phyloP scores from a whole-genome alignment of 2,113 vertebrate species.

The Etia nguti region DNA sequence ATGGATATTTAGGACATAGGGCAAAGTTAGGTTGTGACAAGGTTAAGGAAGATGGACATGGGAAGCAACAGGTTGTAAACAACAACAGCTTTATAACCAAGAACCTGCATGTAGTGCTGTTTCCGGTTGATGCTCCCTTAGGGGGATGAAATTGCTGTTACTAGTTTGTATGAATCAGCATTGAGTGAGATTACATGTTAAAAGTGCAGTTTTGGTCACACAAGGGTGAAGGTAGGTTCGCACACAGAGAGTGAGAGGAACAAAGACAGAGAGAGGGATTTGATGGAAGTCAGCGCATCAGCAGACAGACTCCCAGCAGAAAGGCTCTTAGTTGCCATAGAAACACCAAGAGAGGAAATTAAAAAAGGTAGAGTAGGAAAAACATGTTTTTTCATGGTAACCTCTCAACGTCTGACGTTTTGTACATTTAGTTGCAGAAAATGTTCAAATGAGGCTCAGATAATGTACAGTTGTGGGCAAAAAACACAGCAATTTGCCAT shows the following conservation, averaged over 20 bases:
- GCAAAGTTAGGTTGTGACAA: not conserved
- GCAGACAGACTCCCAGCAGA: conserved; percentile 42
- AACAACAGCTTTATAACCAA: not conserved
- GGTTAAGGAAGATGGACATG: not conserved
- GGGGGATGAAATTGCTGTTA: not conserved
- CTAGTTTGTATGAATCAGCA: not conserved
- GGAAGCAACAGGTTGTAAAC: not conserved
- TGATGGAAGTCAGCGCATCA: conserved; percentile 46
- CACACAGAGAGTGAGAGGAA: not conserved
- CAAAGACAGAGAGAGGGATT: conserved; percentile 18
- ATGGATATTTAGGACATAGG: not conserved
- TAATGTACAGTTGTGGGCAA: not conserved
- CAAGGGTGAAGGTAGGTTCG: not conserved
- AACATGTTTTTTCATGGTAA: conserved; percentile 28
- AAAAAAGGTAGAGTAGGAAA: conserved; percentile 33
- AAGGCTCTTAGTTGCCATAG: conserved; percentile 74
- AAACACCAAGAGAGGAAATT: conserved; percentile 62
- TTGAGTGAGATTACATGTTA: not conserved
- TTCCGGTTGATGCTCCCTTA: not conserved
- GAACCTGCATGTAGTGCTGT: not conserved
- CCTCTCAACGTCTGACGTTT: conserved; percentile 24
- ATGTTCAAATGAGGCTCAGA: not conserved
- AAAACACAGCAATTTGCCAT: not conserved
- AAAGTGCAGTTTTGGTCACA: not conserved
- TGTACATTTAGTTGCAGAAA: conserved; percentile 15